A percentile compares a stretch with the other conserved stretches of the same genome.
phyloP scores from a whole-genome alignment of 2,888 invertebrate genomes.

The Patella pellucida region DNA sequence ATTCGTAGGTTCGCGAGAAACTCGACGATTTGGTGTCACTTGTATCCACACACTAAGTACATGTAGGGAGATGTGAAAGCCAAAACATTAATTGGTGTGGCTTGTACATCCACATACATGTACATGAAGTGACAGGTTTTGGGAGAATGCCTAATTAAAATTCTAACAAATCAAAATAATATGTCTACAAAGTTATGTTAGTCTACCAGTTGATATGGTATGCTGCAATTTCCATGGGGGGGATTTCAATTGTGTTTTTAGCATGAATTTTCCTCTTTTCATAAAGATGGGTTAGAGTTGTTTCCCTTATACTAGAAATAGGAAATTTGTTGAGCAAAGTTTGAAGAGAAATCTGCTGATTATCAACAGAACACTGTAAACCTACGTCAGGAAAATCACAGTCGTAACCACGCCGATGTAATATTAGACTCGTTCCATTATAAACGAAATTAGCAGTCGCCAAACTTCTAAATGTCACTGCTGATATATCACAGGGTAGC shows the following conservation, averaged over 20 bases:
- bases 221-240: constrained; percentile 54
- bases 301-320: constrained; percentile 43
- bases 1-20: too few relatives aligned
- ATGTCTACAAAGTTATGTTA: not conserved
- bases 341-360: constrained; percentile 31
- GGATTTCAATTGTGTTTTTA: constrained; percentile 38
- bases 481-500: constrained; percentile 57
- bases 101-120: too few relatives aligned
- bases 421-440: constrained; percentile 56
- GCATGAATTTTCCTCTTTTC: constrained; percentile 37
- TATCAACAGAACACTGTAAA: constrained; percentile 42
- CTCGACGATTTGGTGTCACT: too few relatives aligned
- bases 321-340: constrained; percentile 45
- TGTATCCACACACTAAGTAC: too few relatives aligned
- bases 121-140: too few relatives aligned
- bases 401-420: constrained; percentile 57
- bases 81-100: too few relatives aligned
- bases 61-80: too few relatives aligned
- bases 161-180: not conserved
- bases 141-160: too few relatives aligned
- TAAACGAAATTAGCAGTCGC: constrained; percentile 49
- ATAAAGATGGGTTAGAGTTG: constrained; percentile 53
- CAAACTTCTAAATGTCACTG: constrained; percentile 55
- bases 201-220: constrained; percentile 29
- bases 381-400: constrained; percentile 48